Conservation (phyloP, 2,888 invertebrate genomes). For the Torymus auratus region DNA sequence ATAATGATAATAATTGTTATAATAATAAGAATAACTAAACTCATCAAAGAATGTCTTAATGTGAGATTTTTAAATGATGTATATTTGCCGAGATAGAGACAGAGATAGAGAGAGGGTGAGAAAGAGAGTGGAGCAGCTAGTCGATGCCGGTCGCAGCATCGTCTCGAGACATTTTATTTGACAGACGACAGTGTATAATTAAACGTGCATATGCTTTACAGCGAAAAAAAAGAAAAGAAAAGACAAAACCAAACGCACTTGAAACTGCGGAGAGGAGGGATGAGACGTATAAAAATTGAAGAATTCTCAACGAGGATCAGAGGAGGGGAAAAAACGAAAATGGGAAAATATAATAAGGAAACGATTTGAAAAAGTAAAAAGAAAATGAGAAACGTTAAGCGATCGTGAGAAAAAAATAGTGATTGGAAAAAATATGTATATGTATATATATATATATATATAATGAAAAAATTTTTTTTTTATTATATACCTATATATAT, state of each 20-base stretch:
- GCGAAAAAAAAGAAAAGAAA: background rate
- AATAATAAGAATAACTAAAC: slow-evolving; percentile 29
- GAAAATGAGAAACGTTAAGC: slow-evolving; percentile 3
- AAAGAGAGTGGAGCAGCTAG: no score
- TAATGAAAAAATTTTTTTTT: slow-evolving; percentile 48
- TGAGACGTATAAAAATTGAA: background rate
- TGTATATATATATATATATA: slow-evolving; percentile 54
- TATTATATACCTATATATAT: slow-evolving; percentile 49
- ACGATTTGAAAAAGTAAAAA: slow-evolving; percentile 49
- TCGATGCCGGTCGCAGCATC: slow-evolving; percentile 1
- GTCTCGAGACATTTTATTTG: slow-evolving; percentile 20
- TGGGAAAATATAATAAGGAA: slow-evolving; percentile 29
- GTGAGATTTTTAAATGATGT: slow-evolving; percentile 39
- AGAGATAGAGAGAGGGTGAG: no score
- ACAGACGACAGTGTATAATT: background rate
- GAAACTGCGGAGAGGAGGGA: slow-evolving; percentile 15
- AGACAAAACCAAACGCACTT: slow-evolving; percentile 23
- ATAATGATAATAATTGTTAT: slow-evolving; percentile 33
- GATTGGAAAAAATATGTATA: slow-evolving; percentile 67
- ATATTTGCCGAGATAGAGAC: background rate
- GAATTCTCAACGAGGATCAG: slow-evolving; percentile 12
- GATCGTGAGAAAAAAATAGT: slow-evolving; percentile 37
- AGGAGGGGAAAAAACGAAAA: background rate
- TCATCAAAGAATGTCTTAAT: slow-evolving; percentile 38
- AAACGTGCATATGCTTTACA: no score